Percentiles rank a stretch among this genome's conserved stretches.
phyloP scores from a whole-genome alignment of 2,113 vertebrate species.

The Pachyramphus minor region DNA sequence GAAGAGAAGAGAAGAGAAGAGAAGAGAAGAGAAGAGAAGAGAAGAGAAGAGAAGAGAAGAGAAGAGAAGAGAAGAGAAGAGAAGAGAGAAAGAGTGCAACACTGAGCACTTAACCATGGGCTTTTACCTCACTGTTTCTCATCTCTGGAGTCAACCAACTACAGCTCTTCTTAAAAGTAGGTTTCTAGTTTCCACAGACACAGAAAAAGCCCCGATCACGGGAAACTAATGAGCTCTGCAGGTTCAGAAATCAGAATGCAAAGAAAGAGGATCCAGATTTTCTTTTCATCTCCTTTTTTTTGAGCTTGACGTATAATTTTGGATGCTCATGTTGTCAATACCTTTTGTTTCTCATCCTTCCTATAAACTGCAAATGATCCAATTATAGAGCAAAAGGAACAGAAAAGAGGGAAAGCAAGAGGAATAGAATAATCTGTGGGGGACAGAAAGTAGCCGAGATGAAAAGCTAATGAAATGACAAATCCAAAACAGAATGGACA shows the following conservation, averaged over 20 bases:
- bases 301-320: neutral
- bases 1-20: too few species aligned
- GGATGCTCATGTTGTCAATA: neutral
- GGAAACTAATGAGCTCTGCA: neutral
- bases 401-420: neutral
- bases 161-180: neutral
- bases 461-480: neutral
- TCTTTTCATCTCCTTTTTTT: neutral
- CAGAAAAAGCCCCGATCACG: neutral
- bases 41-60: neutral
- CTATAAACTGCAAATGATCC: constrained; percentile 19
- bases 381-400: neutral
- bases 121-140: neutral
- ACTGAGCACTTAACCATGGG: fast-evolving
- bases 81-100: neutral
- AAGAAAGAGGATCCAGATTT: neutral
- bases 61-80: neutral
- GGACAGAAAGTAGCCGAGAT: neutral
- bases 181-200: neutral
- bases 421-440: neutral
- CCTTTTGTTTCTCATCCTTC: constrained; percentile 32
- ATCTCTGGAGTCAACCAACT: neutral
- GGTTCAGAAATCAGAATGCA: neutral
- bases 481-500: fast-evolving
- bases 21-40: neutral